These are phyloP conservation scores for Drosophila anomalata DNA, from an alignment of 2,888 invertebrate genomes.

Conservation along the genomic window DNA sequence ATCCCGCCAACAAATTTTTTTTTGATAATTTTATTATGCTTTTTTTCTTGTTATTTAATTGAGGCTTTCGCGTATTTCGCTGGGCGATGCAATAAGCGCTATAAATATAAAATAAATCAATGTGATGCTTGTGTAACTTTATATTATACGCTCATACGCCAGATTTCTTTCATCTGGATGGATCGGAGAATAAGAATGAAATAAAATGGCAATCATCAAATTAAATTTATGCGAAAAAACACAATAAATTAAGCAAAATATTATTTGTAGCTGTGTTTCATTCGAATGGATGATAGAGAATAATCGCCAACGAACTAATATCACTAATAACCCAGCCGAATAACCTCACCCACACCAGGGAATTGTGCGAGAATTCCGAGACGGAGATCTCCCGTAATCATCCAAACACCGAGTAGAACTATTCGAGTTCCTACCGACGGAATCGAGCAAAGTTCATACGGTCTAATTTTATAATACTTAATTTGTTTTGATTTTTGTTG, in stretches of 20 bases:
- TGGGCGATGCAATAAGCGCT: slow-evolving; percentile 75
- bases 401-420: slow-evolving; percentile 39
- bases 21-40: slow-evolving; percentile 78
- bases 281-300: slow-evolving; percentile 9
- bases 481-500: slow-evolving; percentile 63
- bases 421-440: slow-evolving; percentile 32
- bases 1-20: slow-evolving; percentile 70
- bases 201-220: slow-evolving; percentile 27
- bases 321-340: slow-evolving; percentile 18
- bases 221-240: slow-evolving; percentile 17
- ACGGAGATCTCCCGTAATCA: slow-evolving; percentile 47
- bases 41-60: slow-evolving; percentile 63
- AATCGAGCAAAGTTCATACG: slow-evolving; percentile 64
- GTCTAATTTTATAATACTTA: slow-evolving; percentile 49
- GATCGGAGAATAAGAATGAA: slow-evolving; percentile 6
- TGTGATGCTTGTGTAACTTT: slow-evolving; percentile 35
- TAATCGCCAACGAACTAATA: slow-evolving; percentile 4
- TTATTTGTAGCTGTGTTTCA: neutral
- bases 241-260: neutral
- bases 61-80: slow-evolving; percentile 55
- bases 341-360: slow-evolving; percentile 38
- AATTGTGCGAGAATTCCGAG: slow-evolving; percentile 18
- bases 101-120: slow-evolving; percentile 68
- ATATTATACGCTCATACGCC: slow-evolving; percentile 15
- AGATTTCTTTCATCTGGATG: slow-evolving; percentile 5